Evolutionary conservation across 2,888 invertebrate species (phyloP).

Genomic region (Ichneumoninae sp.): DNA sequence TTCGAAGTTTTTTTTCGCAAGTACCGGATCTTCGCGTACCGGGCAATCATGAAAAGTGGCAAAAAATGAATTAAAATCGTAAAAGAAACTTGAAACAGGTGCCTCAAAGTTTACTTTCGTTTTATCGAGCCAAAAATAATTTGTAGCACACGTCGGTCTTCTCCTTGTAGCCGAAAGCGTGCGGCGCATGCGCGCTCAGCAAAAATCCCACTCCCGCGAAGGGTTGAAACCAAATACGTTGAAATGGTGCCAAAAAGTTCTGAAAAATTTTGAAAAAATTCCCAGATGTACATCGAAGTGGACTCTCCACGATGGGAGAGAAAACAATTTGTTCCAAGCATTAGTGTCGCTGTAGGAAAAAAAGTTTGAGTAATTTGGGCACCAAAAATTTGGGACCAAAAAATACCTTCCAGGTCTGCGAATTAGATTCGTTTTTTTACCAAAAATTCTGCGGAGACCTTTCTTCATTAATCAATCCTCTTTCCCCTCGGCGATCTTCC

Average conservation of each 20-base stretch:
- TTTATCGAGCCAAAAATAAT: too few relatives aligned
- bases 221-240: too few relatives aligned
- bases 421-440: neutral
- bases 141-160: too few relatives aligned
- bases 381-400: neutral
- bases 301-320: neutral
- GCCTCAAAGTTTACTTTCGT: neutral
- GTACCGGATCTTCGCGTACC: neutral
- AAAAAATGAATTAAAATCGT: neutral
- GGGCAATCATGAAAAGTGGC: too few relatives aligned
- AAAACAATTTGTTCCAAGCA: neutral
- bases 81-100: neutral
- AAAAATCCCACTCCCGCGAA: too few relatives aligned
- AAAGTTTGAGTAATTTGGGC: neutral
- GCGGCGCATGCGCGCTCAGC: too few relatives aligned
- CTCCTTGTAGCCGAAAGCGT: too few relatives aligned
- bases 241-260: too few relatives aligned
- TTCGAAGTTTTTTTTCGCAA: neutral
- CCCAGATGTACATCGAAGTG: neutral
- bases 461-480: neutral
- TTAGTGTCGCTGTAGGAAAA: neutral
- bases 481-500: neutral
- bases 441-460: neutral
- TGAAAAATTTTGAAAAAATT: too few relatives aligned
- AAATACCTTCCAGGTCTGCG: neutral